phyloP scores from a whole-genome alignment of 2,113 vertebrate genomes.

The Speoplatyrhinus poulsoni region DNA sequence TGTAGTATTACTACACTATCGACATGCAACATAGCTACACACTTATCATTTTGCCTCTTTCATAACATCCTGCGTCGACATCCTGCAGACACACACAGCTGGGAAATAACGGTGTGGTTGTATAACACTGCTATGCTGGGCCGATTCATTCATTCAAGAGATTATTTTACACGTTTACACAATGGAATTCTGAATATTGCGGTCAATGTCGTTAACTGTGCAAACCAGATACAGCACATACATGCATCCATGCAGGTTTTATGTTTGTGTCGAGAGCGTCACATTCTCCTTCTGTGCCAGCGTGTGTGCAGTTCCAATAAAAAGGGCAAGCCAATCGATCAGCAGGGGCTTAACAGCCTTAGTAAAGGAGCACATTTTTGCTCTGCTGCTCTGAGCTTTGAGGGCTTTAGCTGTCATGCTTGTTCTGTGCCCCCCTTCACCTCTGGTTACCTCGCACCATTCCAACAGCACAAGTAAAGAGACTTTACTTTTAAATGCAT shows the following conservation, averaged over 20 bases:
- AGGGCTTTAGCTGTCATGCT: background rate
- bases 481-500: conserved; percentile 23
- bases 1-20: background rate
- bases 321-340: conserved; percentile 60
- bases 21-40: background rate
- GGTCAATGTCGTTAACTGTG: no score
- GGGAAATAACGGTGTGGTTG: background rate
- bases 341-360: conserved; percentile 57
- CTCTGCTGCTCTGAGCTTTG: conserved; percentile 29
- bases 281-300: conserved; percentile 15
- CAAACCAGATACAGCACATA: background rate
- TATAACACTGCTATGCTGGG: background rate
- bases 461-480: conserved; percentile 19
- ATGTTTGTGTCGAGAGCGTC: background rate
- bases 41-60: background rate
- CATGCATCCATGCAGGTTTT: background rate
- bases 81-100: no score
- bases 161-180: no score
- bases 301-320: conserved; percentile 34
- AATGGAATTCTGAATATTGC: background rate
- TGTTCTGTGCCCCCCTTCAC: background rate
- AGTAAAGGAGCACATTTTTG: conserved; percentile 53
- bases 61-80: no score
- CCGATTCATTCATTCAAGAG: background rate
- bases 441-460: background rate